Evolutionary conservation across 2,888 invertebrate genomes (phyloP).

Genomic region (Argyresthia goedartella): DNA sequence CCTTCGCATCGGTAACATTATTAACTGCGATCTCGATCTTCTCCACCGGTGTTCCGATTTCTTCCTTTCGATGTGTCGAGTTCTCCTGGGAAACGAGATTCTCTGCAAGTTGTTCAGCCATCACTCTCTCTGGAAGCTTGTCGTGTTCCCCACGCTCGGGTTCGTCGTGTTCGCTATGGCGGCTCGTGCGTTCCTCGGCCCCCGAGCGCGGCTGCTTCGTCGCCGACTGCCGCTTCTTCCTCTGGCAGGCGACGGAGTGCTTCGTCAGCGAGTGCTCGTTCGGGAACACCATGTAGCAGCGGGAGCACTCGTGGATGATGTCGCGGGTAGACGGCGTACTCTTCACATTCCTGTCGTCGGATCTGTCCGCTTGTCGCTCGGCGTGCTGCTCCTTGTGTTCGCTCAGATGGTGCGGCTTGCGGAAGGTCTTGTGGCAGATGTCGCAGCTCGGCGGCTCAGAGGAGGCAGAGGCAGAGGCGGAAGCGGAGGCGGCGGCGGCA

Average conservation of each 20-base stretch:
- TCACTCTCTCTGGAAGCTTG: background rate
- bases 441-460: conserved; percentile 40
- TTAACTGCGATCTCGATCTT: no score
- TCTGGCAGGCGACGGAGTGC: conserved; percentile 48
- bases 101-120: background rate
- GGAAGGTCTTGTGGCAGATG: conserved; percentile 56
- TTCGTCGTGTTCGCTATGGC: background rate
- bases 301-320: conserved; percentile 63
- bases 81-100: background rate
- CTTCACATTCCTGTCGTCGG: conserved; percentile 55
- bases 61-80: background rate
- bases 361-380: conserved; percentile 52
- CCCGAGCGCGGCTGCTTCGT: conserved; percentile 26
- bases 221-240: conserved; percentile 49
- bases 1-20: background rate
- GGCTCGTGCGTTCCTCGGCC: conserved; percentile 6
- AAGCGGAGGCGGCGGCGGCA: conserved; percentile 18
- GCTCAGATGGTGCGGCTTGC: conserved; percentile 51
- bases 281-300: conserved; percentile 67
- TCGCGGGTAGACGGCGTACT: conserved; percentile 56
- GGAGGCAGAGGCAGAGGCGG: conserved; percentile 20
- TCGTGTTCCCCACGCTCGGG: background rate
- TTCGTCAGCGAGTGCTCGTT: conserved; percentile 62
- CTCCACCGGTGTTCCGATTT: background rate
- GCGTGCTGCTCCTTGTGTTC: conserved; percentile 62